A percentile compares a stretch with the other conserved stretches of the same genome.
These are phyloP conservation scores for Limnephilus auricula DNA, from an alignment of 2,888 invertebrate genomes.

Conservation along the genomic window DNA sequence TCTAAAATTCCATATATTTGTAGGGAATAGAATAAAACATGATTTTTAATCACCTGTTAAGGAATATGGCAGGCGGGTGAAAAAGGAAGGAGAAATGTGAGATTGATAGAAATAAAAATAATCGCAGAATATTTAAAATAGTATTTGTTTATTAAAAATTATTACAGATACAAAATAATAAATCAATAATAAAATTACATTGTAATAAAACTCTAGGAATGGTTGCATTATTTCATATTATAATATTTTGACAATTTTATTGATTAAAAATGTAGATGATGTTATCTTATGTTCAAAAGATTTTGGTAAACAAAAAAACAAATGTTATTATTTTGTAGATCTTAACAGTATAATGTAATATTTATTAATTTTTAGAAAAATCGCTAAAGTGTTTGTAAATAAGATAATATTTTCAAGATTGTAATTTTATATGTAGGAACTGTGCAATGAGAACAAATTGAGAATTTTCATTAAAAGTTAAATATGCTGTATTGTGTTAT, in stretches of 20 bases:
- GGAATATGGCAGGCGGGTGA: neutral
- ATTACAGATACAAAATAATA: slow-evolving; percentile 25
- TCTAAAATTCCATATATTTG: neutral
- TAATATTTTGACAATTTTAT: neutral
- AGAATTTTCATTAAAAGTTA: neutral
- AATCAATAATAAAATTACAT: slow-evolving; percentile 18
- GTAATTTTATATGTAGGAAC: neutral
- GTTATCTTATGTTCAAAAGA: neutral
- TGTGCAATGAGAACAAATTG: neutral
- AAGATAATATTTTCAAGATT: neutral
- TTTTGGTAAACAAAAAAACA: neutral
- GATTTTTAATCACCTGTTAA: neutral
- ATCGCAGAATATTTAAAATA: neutral
- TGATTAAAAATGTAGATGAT: neutral
- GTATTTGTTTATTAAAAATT: slow-evolving; percentile 28
- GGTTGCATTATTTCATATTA: slow-evolving; percentile 36
- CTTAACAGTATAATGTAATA: neutral
- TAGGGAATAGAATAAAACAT: too few relatives aligned
- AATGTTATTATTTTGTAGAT: neutral
- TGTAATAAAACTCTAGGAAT: slow-evolving; percentile 39
- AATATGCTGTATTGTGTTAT: neutral
- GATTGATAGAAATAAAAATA: neutral
- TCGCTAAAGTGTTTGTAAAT: too few relatives aligned
- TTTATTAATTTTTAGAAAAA: too few relatives aligned
- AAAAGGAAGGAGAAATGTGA: neutral